Evolutionary conservation across 2,888 invertebrate species (phyloP).

Genomic region (Papilio gigon): DNA sequence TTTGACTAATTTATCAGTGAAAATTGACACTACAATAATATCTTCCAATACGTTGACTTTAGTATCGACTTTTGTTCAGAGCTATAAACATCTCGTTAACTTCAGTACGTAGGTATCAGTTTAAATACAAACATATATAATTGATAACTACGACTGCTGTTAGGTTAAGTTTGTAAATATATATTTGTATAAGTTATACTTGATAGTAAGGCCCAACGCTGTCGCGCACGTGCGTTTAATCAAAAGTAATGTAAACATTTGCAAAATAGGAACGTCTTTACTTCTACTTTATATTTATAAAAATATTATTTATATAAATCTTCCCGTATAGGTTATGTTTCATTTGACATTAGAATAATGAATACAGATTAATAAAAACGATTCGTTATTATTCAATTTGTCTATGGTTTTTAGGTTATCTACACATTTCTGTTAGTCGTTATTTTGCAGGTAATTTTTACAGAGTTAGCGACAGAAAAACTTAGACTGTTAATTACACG

Average conservation of each 20-base stretch:
- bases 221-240: constrained; percentile 74
- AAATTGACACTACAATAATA: not conserved
- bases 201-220: constrained; percentile 36
- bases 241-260: constrained; percentile 63
- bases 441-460: not conserved
- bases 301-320: not conserved
- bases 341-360: not conserved
- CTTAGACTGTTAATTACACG: constrained; percentile 22
- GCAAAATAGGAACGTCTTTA: constrained; percentile 42
- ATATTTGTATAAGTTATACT: constrained; percentile 50
- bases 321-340: not conserved
- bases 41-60: not conserved
- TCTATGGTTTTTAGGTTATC: not conserved
- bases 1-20: not conserved
- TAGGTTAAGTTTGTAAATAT: constrained; percentile 47
- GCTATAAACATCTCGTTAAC: constrained; percentile 13
- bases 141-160: constrained; percentile 32
- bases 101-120: constrained; percentile 4
- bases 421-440: not conserved
- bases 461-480: not conserved
- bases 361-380: not conserved
- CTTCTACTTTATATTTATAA: constrained; percentile 1
- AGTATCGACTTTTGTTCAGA: not conserved
- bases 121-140: constrained; percentile 33
- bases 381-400: not conserved